phyloP scores from a whole-genome alignment of 2,797 vertebrate species.

The Cichlasoma orientale region DNA sequence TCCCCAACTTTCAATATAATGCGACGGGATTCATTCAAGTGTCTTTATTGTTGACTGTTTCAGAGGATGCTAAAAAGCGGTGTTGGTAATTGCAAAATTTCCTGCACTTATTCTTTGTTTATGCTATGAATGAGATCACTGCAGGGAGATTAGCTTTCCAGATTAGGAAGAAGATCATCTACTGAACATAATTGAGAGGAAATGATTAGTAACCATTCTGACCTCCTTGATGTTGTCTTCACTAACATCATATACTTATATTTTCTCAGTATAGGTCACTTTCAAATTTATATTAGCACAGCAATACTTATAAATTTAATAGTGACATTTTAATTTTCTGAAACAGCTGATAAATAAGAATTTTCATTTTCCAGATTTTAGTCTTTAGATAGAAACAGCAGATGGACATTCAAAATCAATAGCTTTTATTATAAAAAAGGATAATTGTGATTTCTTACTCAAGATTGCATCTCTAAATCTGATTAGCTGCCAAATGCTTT shows the following conservation, averaged over 20 bases:
- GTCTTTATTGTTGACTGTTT: not conserved
- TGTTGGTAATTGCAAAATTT: not conserved
- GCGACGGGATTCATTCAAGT: conserved; percentile 25
- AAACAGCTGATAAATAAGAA: conserved; percentile 4
- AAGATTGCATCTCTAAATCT: conserved; percentile 44
- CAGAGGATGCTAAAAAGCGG: not conserved
- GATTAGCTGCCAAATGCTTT: conserved; percentile 49
- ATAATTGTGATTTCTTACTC: conserved; percentile 32
- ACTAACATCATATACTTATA: not conserved
- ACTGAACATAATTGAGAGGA: conserved; percentile 13
- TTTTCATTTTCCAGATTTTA: conserved; percentile 16
- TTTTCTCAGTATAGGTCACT: not conserved
- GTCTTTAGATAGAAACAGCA: conserved; percentile 21
- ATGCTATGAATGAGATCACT: not conserved
- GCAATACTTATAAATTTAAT: conserved; percentile 28
- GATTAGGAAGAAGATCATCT: conserved; percentile 13
- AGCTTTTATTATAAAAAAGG: conserved; percentile 5
- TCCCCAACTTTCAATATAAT: conserved; percentile 11
- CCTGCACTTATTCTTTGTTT: not conserved
- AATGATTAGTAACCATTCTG: conserved; percentile 18
- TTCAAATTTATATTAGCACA: conserved; percentile 24
- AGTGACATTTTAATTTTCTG: conserved; percentile 10
- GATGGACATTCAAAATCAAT: conserved; percentile 13
- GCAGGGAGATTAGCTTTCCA: not conserved
- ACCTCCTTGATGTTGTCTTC: conserved; percentile 20